A percentile compares a stretch with the other conserved stretches of the same genome.
These are phyloP conservation scores for Pitta sordida DNA, from an alignment of 2,113 vertebrate genomes.

Conservation along the genomic window DNA sequence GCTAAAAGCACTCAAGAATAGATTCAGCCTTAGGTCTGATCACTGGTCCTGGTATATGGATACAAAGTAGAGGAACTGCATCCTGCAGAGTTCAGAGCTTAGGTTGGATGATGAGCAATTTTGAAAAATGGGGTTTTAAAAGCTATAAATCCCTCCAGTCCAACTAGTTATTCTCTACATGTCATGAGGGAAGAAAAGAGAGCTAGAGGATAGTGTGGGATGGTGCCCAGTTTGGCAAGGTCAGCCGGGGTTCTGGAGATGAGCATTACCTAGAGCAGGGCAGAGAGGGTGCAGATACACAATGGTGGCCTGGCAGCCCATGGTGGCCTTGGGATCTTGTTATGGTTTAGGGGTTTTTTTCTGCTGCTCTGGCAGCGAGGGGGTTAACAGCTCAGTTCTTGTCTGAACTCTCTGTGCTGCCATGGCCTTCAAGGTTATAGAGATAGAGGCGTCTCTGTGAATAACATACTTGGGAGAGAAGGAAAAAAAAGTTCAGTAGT, in stretches of 20 bases:
- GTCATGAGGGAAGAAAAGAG: neutral
- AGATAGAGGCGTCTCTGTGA: too few relatives aligned
- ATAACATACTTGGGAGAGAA: too few relatives aligned
- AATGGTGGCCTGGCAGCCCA: neutral
- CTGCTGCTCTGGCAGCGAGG: too few relatives aligned
- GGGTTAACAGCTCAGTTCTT: too few relatives aligned
- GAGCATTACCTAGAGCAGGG: neutral
- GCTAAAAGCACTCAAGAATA: neutral
- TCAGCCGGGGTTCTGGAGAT: neutral
- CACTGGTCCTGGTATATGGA: rapidly evolving
- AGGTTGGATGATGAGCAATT: neutral
- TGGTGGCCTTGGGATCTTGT: neutral
- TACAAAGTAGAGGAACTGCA: neutral
- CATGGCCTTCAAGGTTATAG: too few relatives aligned
- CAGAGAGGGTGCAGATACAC: neutral
- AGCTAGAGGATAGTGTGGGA: neutral
- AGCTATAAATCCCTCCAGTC: neutral
- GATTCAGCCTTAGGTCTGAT: neutral
- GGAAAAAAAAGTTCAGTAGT: too few relatives aligned
- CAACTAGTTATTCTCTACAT: neutral
- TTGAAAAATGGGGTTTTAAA: neutral
- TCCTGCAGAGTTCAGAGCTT: neutral
- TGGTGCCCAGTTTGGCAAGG: neutral
- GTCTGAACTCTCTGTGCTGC: too few relatives aligned
- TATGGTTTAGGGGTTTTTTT: too few relatives aligned